These are phyloP conservation scores for Agrochola circellaris DNA, from an alignment of 2,888 invertebrate genomes.

Conservation along the genomic window DNA sequence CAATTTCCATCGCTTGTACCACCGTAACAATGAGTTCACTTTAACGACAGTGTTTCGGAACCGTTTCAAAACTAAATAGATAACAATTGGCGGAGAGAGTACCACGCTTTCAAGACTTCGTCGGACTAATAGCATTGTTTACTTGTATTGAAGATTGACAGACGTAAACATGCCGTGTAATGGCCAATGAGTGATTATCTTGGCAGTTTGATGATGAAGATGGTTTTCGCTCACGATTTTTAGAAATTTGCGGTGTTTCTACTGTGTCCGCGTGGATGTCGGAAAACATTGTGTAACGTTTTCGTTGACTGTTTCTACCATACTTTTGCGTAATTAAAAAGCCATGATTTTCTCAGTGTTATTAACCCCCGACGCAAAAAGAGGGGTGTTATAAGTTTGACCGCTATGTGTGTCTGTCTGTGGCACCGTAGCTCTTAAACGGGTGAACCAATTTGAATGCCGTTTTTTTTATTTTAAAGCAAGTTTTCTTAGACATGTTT, in stretches of 20 bases:
- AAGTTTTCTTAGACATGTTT: too few relatives aligned
- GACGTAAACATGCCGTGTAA: slow-evolving; percentile 30
- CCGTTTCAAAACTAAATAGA: slow-evolving; percentile 75
- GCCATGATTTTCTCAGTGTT: background rate
- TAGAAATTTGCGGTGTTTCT: background rate
- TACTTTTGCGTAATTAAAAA: background rate
- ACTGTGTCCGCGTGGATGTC: background rate
- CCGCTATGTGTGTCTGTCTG: too few relatives aligned
- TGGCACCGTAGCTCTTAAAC: too few relatives aligned
- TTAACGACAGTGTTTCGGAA: slow-evolving; percentile 65
- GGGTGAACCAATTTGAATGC: too few relatives aligned
- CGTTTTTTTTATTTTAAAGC: too few relatives aligned
- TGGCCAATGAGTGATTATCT: slow-evolving; percentile 33
- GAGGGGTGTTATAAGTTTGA: too few relatives aligned
- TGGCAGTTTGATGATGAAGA: background rate
- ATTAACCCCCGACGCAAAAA: background rate
- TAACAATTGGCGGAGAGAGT: slow-evolving; percentile 80
- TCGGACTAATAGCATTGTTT: slow-evolving; percentile 68
- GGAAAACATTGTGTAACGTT: background rate
- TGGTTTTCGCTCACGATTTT: slow-evolving; percentile 20
- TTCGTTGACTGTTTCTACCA: background rate
- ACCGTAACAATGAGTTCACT: slow-evolving; percentile 55
- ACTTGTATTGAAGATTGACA: slow-evolving; percentile 5
- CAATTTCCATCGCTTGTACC: slow-evolving; percentile 37
- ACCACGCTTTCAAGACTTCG: slow-evolving; percentile 66